Conservation (phyloP, 92 coral and sea anemone species). For the Palythoa grandiflora region DNA sequence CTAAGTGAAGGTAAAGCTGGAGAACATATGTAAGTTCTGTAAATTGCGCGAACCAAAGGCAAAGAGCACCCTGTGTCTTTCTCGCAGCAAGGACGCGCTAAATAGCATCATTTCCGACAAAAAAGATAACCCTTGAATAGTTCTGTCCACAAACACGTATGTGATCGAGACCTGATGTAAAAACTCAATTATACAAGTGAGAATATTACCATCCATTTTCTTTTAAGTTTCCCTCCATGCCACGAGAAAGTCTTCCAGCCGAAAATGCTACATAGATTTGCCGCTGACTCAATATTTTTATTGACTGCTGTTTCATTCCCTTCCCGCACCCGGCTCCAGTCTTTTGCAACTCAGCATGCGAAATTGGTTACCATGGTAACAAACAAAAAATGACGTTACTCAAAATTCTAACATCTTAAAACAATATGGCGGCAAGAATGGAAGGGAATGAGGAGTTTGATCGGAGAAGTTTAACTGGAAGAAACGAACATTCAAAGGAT, state of each 20-base stretch:
- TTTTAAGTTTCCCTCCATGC: conserved; percentile 97
- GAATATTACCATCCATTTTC: conserved; percentile 90
- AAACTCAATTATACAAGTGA: conserved; percentile 12
- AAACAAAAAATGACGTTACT: conserved; percentile 21
- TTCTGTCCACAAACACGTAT: conserved; percentile 8
- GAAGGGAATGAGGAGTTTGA: neutral
- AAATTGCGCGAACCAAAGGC: conserved; percentile 55
- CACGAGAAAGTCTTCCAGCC: conserved; percentile 94
- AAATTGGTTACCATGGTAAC: conserved; percentile 30
- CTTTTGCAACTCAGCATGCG: neutral
- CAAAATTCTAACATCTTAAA: neutral
- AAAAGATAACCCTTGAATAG: conserved; percentile 20
- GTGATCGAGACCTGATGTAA: conserved; percentile 14
- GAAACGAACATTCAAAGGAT: conserved; percentile 29
- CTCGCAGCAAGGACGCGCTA: conserved; percentile 50
- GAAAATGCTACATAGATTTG: conserved; percentile 33
- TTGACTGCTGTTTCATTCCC: conserved; percentile 4
- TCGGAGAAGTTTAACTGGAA: conserved; percentile 60
- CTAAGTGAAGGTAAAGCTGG: neutral
- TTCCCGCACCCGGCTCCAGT: neutral
- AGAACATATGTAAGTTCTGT: conserved; percentile 41
- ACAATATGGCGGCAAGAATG: conserved; percentile 70
- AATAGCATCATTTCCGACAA: conserved; percentile 24
- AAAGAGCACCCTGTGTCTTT: conserved; percentile 28
- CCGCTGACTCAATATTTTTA: conserved; percentile 35